These are phyloP conservation scores for Octodon degus DNA, from an alignment of 2,113 vertebrate species.

Conservation along the genomic window DNA sequence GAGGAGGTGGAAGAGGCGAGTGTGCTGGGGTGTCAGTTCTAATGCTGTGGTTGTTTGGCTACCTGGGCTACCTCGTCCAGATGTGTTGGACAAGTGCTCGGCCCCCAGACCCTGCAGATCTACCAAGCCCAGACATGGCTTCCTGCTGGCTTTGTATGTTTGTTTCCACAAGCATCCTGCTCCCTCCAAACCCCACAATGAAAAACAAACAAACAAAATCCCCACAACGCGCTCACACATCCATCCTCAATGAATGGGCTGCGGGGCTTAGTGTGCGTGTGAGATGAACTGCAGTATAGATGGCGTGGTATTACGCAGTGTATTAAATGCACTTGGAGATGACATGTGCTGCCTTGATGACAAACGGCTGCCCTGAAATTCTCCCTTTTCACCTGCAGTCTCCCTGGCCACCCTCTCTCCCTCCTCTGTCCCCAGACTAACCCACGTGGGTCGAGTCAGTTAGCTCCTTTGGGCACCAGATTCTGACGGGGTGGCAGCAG, in stretches of 20 bases:
- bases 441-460: neutral
- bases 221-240: neutral
- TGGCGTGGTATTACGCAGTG: neutral
- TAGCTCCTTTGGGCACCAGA: neutral
- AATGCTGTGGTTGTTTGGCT: neutral
- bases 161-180: neutral
- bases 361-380: neutral
- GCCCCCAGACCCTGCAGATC: neutral
- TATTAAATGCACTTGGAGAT: neutral
- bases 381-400: neutral
- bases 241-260: neutral
- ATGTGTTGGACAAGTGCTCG: neutral
- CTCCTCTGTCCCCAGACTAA: neutral
- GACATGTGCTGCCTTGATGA: neutral
- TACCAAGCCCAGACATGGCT: too few relatives aligned
- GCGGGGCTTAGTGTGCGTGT: neutral
- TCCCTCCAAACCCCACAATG: neutral
- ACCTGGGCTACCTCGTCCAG: neutral
- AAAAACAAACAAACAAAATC: too few relatives aligned
- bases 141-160: neutral
- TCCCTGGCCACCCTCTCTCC: neutral
- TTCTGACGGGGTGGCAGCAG: neutral
- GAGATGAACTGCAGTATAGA: neutral
- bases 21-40: neutral
- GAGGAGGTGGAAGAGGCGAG: neutral